Evolutionary conservation across 2,888 invertebrate species (phyloP).

Genomic region (Thecocarcelia acutangulata): DNA sequence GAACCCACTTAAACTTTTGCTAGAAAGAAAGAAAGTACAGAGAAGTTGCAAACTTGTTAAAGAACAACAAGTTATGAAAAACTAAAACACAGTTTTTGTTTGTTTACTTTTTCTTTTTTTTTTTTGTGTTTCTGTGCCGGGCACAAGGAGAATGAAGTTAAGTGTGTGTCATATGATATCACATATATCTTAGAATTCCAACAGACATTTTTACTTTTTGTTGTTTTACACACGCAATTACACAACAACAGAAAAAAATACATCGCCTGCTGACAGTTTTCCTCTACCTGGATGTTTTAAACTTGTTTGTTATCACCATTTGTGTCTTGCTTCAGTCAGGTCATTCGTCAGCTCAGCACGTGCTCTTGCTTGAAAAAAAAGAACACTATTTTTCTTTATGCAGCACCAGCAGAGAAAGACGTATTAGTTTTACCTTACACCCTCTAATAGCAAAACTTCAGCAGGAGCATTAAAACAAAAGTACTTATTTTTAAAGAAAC

Average conservation of each 20-base stretch:
- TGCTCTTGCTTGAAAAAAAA: conserved; percentile 24
- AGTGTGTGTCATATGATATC: conserved; percentile 44
- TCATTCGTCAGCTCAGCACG: conserved; percentile 51
- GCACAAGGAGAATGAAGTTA: too few species aligned
- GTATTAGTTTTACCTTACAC: conserved; percentile 34
- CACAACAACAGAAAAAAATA: neutral
- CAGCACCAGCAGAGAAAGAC: conserved; percentile 8
- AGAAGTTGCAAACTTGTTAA: conserved; percentile 19
- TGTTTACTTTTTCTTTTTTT: neutral
- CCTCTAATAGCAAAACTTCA: conserved; percentile 15
- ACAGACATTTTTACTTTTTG: conserved; percentile 30
- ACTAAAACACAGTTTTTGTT: conserved; percentile 4
- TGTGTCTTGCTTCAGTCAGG: conserved; percentile 48
- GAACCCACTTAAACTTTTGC: conserved; percentile 67
- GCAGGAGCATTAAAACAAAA: conserved; percentile 42
- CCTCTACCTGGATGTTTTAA: conserved; percentile 24
- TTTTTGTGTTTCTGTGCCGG: neutral
- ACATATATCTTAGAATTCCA: conserved; percentile 53
- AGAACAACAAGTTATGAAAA: conserved; percentile 59
- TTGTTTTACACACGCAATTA: conserved; percentile 11
- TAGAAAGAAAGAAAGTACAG: conserved; percentile 1
- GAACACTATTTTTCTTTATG: conserved; percentile 20
- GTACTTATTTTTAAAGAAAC: conserved; percentile 27
- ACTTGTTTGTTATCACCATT: conserved; percentile 56
- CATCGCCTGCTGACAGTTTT: conserved; percentile 30